A percentile compares a stretch with the other conserved stretches of the same genome.
These are phyloP conservation scores for Silurus glanis DNA, from an alignment of 2,113 vertebrate genomes.

Conservation along the genomic window DNA sequence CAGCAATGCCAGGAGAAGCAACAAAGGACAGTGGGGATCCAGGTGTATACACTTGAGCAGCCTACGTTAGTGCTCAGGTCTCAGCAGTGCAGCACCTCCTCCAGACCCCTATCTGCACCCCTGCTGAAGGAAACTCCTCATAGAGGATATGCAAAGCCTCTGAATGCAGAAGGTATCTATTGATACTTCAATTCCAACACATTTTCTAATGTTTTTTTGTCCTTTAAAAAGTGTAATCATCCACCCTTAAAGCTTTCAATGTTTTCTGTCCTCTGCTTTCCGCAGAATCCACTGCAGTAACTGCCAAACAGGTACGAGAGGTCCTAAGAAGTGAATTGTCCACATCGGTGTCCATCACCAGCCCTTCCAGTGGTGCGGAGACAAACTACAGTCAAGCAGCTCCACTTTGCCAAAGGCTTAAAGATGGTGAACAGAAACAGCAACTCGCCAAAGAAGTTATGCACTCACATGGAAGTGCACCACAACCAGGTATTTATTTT, in stretches of 20 bases:
- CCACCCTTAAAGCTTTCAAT: not conserved
- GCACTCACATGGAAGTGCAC: slow-evolving; percentile 53
- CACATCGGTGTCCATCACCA: slow-evolving; percentile 72
- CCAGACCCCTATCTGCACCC: slow-evolving; percentile 41
- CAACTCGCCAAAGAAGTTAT: slow-evolving; percentile 46
- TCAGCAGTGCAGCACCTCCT: slow-evolving; percentile 63
- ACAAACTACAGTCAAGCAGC: slow-evolving; percentile 59
- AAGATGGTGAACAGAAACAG: slow-evolving; percentile 59
- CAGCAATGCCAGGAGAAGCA: slow-evolving; percentile 65
- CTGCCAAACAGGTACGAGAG: slow-evolving; percentile 76
- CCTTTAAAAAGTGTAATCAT: not conserved
- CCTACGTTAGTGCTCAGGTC: slow-evolving; percentile 69
- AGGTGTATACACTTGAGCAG: slow-evolving; percentile 77
- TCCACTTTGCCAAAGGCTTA: slow-evolving; percentile 54
- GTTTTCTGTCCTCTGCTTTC: not conserved
- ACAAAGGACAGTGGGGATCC: slow-evolving; percentile 77
- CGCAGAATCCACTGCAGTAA: slow-evolving; percentile 70
- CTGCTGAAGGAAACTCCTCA: slow-evolving; percentile 17
- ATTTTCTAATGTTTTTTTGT: not conserved
- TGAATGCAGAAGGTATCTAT: slow-evolving; percentile 35
- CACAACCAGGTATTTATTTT: slow-evolving; percentile 60
- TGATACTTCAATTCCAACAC: not conserved
- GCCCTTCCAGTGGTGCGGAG: slow-evolving; percentile 63
- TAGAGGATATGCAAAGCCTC: slow-evolving; percentile 68
- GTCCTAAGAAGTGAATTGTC: slow-evolving; percentile 75